A percentile compares a stretch with the other conserved stretches of the same genome.
phyloP scores from a whole-genome alignment of 2,797 vertebrate species.

The Galago senegalensis region DNA sequence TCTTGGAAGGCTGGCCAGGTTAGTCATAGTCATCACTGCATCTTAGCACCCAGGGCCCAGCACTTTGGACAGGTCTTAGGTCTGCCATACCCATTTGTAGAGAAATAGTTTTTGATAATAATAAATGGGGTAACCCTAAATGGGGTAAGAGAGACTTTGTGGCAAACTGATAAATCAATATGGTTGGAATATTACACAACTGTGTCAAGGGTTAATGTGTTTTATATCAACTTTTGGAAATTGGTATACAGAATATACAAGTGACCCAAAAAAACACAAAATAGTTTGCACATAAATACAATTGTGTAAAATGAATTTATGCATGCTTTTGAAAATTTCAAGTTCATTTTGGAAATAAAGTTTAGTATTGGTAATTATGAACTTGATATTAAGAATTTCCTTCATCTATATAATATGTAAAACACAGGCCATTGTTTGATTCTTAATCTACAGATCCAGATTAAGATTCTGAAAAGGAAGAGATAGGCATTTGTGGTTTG shows the following conservation, averaged over 20 bases:
- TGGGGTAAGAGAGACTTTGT: background rate
- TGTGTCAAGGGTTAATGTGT: constrained; percentile 14
- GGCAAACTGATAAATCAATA: background rate
- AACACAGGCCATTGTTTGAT: constrained; percentile 24
- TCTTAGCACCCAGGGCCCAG: background rate
- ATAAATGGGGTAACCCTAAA: background rate
- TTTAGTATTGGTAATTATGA: constrained; percentile 26
- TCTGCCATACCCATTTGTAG: background rate
- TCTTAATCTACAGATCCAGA: background rate
- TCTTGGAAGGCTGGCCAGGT: background rate
- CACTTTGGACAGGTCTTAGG: background rate
- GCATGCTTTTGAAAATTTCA: constrained; percentile 37
- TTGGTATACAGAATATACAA: background rate
- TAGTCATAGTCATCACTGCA: background rate
- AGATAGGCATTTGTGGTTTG: background rate
- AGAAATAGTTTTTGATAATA: constrained; percentile 49
- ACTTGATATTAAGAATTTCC: background rate
- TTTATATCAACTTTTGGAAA: constrained; percentile 34
- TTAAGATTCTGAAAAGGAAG: constrained; percentile 21
- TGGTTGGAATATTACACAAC: background rate
- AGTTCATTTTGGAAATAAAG: constrained; percentile 42
- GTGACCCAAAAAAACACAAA: constrained; percentile 27
- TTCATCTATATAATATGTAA: background rate
- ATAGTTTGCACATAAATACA: background rate
- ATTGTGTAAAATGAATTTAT: constrained; percentile 31